Evolutionary conservation across 2,888 invertebrate species (phyloP).

Genomic region (Nephrotoma guestfalica): DNA sequence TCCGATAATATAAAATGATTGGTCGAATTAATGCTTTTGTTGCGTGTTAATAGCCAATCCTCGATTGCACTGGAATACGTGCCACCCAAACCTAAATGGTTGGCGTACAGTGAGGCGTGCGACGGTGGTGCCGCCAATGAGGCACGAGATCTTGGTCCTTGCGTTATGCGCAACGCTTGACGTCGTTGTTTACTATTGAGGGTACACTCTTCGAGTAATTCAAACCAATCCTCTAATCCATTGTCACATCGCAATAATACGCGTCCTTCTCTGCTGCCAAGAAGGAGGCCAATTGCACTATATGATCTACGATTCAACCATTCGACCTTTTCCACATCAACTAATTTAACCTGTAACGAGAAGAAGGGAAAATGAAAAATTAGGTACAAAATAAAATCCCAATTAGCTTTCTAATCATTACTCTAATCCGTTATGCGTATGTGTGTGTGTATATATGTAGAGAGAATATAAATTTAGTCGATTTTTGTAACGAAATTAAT

Average conservation of each 20-base stretch:
- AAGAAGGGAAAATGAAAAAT: background rate
- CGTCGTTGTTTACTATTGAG: conserved; percentile 47
- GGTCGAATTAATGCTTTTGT: conserved; percentile 27
- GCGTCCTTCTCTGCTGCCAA: conserved; percentile 35
- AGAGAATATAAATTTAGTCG: background rate
- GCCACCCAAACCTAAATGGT: conserved; percentile 30
- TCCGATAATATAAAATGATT: conserved; percentile 32
- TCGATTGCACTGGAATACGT: conserved; percentile 38
- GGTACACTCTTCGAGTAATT: conserved; percentile 47
- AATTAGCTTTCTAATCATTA: background rate
- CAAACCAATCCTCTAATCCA: conserved; percentile 50
- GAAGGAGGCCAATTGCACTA: conserved; percentile 41
- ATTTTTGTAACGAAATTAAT: background rate
- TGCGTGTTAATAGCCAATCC: conserved; percentile 38
- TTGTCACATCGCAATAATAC: conserved; percentile 33
- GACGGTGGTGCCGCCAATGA: conserved; percentile 31
- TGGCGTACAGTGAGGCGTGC: conserved; percentile 28
- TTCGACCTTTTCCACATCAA: conserved; percentile 48
- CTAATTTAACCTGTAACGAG: conserved; percentile 38
- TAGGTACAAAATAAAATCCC: background rate
- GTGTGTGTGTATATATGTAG: background rate
- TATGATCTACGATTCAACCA: conserved; percentile 51
- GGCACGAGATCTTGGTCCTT: conserved; percentile 30
- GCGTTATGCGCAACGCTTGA: conserved; percentile 37
- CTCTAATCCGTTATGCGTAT: background rate